Conservation (phyloP, 2,888 invertebrate species). For the Esperia sulphurella region DNA sequence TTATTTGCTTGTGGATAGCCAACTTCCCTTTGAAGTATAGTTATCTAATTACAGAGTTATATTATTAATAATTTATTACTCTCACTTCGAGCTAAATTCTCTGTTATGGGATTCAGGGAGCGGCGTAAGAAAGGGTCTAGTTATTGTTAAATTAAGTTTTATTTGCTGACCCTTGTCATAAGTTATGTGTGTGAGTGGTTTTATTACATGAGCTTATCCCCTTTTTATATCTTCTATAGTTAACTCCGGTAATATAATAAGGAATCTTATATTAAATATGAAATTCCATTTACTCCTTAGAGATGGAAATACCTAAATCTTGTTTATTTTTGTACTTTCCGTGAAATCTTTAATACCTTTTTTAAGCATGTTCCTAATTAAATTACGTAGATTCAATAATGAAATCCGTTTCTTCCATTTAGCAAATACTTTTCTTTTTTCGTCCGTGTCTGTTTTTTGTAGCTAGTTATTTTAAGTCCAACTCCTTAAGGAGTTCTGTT, state of each 20-base stretch:
- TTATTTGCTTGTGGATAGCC: not conserved
- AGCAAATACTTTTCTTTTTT: too few species aligned
- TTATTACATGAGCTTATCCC: constrained; percentile 3
- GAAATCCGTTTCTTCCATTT: too few species aligned
- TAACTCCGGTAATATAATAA: not conserved
- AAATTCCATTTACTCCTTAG: too few species aligned
- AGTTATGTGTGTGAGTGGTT: constrained; percentile 6
- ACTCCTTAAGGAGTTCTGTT: too few species aligned
- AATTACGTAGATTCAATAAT: too few species aligned
- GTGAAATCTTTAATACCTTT: too few species aligned
- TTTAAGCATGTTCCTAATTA: too few species aligned
- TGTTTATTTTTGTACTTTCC: too few species aligned
- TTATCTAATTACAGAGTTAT: constrained; percentile 2
- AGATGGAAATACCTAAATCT: too few species aligned
- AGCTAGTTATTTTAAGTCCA: too few species aligned
- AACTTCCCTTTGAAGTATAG: not conserved
- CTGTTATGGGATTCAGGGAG: constrained; percentile 12
- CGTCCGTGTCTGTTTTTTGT: too few species aligned
- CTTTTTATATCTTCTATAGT: constrained; percentile 3
- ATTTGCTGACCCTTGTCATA: constrained; percentile 19
- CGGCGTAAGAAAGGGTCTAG: constrained; percentile 18
- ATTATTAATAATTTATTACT: constrained; percentile 6
- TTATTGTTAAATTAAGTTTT: constrained; percentile 28
- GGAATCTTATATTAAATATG: too few species aligned
- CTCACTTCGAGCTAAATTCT: constrained; percentile 1